A percentile compares a stretch with the other conserved stretches of the same genome.
Conservation (phyloP, 2,113 vertebrate species). For the Atlantisia rogersi region DNA sequence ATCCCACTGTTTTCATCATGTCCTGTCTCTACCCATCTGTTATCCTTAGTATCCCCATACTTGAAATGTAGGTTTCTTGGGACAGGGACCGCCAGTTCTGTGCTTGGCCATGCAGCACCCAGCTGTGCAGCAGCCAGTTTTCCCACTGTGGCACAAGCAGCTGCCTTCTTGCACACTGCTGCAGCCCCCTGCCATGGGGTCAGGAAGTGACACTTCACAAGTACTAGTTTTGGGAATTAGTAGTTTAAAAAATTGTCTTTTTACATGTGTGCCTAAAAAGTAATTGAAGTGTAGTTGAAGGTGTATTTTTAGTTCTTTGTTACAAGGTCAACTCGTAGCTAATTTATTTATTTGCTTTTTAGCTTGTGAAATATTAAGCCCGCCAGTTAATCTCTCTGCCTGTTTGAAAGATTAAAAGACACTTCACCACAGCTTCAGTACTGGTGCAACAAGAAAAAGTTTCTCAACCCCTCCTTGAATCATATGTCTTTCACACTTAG, state of each 20-base stretch:
- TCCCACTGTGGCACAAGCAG: not conserved
- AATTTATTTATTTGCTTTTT: not conserved
- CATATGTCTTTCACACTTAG: not conserved
- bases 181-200: fast-evolving
- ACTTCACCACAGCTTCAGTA: not conserved
- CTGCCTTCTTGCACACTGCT: not conserved
- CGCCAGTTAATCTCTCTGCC: not conserved
- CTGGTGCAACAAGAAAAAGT: not conserved
- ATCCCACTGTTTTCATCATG: not conserved
- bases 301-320: not conserved
- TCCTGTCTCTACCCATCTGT: not conserved
- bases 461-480: not conserved
- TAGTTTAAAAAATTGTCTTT: not conserved
- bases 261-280: not conserved
- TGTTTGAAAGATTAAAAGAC: not conserved
- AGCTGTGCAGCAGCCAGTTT: not conserved
- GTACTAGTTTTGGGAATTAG: not conserved
- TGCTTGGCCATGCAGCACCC: not conserved
- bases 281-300: not conserved
- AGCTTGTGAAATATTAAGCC: not conserved
- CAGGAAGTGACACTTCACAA: not conserved
- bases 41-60: not conserved
- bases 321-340: not conserved
- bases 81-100: not conserved
- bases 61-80: not conserved